A percentile compares a stretch with the other conserved stretches of the same genome.
Evolutionary conservation across 2,797 vertebrate genomes (phyloP).

Genomic region (Anomalospiza imberbis): DNA sequence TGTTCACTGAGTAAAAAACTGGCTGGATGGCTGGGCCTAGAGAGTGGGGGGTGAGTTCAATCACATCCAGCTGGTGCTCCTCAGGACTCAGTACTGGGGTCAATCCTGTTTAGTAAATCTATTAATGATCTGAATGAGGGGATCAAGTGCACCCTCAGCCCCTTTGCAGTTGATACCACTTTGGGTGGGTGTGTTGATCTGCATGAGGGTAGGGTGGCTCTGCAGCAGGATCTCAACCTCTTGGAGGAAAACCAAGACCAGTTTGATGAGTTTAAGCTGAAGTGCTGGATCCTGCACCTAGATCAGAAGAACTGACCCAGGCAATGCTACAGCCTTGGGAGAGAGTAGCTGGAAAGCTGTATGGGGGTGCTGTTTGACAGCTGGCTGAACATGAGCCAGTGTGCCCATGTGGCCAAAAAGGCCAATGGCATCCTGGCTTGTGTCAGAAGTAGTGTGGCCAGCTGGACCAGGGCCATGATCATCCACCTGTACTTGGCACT

Average conservation of each 20-base stretch:
- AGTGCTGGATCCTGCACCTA: neutral
- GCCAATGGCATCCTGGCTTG: neutral
- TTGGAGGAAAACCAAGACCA: neutral
- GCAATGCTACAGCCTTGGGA: neutral
- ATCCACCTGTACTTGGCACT: too few species aligned
- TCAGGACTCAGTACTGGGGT: neutral
- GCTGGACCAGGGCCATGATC: neutral
- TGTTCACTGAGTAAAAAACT: neutral
- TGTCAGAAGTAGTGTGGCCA: neutral
- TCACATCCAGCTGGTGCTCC: neutral
- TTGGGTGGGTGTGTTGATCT: neutral
- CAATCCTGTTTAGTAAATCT: neutral
- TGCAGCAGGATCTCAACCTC: neutral
- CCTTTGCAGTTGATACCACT: neutral
- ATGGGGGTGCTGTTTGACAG: neutral
- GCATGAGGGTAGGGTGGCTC: neutral
- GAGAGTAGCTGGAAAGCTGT: neutral
- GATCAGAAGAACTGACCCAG: neutral
- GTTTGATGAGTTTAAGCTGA: neutral
- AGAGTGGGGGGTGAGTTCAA: too few species aligned
- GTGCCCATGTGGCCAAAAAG: neutral
- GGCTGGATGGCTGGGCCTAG: neutral
- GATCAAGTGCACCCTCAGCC: neutral
- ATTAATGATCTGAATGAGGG: neutral
- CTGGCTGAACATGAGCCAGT: accelerated